Conservation (phyloP, 2,797 vertebrate species). For the Leucoraja ocellata region DNA sequence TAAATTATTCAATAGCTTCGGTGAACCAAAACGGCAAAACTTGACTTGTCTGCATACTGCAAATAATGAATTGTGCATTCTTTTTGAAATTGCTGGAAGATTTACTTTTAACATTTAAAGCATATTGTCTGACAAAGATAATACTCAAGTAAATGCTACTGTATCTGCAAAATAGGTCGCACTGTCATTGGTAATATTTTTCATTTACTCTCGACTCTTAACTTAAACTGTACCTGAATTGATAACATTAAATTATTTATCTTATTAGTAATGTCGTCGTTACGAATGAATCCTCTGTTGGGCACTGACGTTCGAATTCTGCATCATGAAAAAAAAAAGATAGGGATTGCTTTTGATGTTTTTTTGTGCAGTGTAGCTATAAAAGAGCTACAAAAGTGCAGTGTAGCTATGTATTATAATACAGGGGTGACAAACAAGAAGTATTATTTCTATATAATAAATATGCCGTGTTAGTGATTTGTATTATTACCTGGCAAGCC, state of each 20-base stretch:
- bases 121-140: neutral
- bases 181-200: neutral
- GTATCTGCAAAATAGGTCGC: neutral
- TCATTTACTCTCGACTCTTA: neutral
- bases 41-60: neutral
- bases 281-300: neutral
- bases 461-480: neutral
- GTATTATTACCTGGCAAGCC: conserved; percentile 11
- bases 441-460: conserved; percentile 3
- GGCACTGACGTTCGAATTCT: neutral
- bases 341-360: neutral
- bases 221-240: neutral
- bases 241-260: neutral
- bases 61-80: conserved; percentile 6
- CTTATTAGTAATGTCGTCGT: neutral
- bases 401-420: neutral
- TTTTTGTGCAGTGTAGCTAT: neutral
- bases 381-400: too few relatives aligned
- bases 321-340: neutral
- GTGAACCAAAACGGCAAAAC: conserved; percentile 3
- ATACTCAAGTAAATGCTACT: neutral
- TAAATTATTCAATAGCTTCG: conserved; percentile 20
- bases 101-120: conserved; percentile 12
- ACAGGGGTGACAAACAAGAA: neutral
- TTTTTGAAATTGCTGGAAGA: neutral